A percentile compares a stretch with the other conserved stretches of the same genome.
phyloP scores from a whole-genome alignment of 2,888 invertebrate genomes.

The Pteria penguin region DNA sequence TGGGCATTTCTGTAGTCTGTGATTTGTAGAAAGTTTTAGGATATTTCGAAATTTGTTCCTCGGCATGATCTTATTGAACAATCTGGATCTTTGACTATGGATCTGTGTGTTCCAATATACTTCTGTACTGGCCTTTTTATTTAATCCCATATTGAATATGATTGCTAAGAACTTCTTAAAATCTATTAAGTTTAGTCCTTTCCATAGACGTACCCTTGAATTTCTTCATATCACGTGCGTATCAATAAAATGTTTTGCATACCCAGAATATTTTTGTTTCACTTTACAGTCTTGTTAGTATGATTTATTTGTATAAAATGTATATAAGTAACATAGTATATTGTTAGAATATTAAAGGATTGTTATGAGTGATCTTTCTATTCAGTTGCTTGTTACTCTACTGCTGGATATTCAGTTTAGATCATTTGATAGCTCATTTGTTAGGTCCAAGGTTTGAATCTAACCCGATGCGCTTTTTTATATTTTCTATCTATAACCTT shows the following conservation, averaged over 20 bases:
- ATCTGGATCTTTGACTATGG: background rate
- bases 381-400: too few species aligned
- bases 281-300: too few species aligned
- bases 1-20: constrained; percentile 1
- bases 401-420: too few species aligned
- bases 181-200: background rate
- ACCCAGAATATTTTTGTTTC: background rate
- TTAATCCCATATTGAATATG: constrained; percentile 2
- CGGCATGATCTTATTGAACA: background rate
- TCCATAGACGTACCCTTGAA: background rate
- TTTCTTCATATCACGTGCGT: background rate
- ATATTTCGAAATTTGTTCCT: background rate
- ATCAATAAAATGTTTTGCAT: background rate
- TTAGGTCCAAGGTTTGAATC: too few species aligned
- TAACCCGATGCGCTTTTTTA: too few species aligned
- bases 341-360: too few species aligned
- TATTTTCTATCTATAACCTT: too few species aligned
- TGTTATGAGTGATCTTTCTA: too few species aligned
- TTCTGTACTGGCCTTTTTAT: background rate
- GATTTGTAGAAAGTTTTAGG: too few species aligned
- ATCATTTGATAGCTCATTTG: too few species aligned
- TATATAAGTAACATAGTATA: too few species aligned
- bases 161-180: constrained; percentile 3
- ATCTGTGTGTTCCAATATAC: constrained; percentile 17
- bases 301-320: too few species aligned